Percentiles rank a stretch among this genome's conserved stretches.
phyloP scores from a whole-genome alignment of 2,113 vertebrate species.

The Sciurus niger region DNA sequence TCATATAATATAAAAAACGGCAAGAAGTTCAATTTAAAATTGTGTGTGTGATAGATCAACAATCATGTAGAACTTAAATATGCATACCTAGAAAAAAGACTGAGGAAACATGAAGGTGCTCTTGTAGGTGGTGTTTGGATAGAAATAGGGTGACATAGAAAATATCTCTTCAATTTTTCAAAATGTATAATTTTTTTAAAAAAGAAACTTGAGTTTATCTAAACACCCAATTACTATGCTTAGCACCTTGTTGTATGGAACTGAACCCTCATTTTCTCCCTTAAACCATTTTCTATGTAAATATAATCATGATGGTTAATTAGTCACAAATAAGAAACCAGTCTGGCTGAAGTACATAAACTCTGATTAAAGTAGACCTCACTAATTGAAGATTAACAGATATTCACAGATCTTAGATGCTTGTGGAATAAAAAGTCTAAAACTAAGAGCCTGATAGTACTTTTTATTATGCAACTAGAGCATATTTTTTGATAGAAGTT shows the following conservation, averaged over 20 bases:
- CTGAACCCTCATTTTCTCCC: not conserved
- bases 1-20: not conserved
- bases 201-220: slow-evolving; percentile 3
- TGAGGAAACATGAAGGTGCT: not conserved
- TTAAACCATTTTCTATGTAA: slow-evolving; percentile 44
- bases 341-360: not conserved
- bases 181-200: not conserved
- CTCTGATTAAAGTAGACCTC: slow-evolving; percentile 39
- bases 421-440: slow-evolving; percentile 32
- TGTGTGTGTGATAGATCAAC: not conserved
- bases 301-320: slow-evolving; percentile 32
- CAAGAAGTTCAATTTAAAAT: not conserved
- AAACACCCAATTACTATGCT: not conserved
- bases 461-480: not conserved
- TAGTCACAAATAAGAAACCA: slow-evolving; percentile 53
- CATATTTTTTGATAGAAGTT: slow-evolving; percentile 19
- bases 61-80: not conserved
- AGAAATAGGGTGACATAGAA: not conserved
- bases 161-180: slow-evolving; percentile 8
- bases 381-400: slow-evolving; percentile 34
- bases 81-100: not conserved
- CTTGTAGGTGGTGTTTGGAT: not conserved
- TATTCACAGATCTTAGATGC: not conserved
- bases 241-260: not conserved
- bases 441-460: not conserved